Percentiles rank a stretch among this genome's conserved stretches.
Conservation (phyloP, 1,140 invertebrate species). For the Mya arenaria region DNA sequence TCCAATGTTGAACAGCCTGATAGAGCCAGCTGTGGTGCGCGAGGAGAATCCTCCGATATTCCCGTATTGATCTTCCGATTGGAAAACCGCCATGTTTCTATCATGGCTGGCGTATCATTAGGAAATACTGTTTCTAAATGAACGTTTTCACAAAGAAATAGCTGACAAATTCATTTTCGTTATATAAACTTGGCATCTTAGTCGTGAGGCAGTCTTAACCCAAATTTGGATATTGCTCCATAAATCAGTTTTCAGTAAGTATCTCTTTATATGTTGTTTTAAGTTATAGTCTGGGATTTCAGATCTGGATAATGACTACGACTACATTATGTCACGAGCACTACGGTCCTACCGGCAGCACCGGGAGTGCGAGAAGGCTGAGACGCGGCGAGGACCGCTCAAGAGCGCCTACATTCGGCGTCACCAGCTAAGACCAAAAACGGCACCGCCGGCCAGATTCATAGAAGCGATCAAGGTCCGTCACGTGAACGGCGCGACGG, state of each 20-base stretch:
- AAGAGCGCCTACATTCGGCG: conserved; percentile 52
- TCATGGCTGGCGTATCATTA: conserved; percentile 27
- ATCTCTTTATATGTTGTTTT: too few species aligned
- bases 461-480: conserved; percentile 32
- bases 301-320: conserved; percentile 72
- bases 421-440: conserved; percentile 41
- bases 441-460: conserved; percentile 37
- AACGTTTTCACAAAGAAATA: too few species aligned
- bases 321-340: conserved; percentile 73
- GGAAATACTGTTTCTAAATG: too few species aligned
- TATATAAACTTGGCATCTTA: too few species aligned
- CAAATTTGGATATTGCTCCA: too few species aligned
- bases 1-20: too few species aligned
- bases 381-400: conserved; percentile 54
- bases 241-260: too few species aligned
- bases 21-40: too few species aligned
- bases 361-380: conserved; percentile 60
- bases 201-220: too few species aligned
- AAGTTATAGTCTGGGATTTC: too few species aligned
- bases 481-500: neutral
- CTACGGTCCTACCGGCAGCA: conserved; percentile 66
- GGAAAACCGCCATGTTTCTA: conserved; percentile 26
- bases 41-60: too few species aligned
- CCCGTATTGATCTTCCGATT: conserved; percentile 26
- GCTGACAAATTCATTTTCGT: too few species aligned